Evolutionary conservation across 1,140 invertebrate genomes (phyloP).

Genomic region (Drosophila sucinea): DNA sequence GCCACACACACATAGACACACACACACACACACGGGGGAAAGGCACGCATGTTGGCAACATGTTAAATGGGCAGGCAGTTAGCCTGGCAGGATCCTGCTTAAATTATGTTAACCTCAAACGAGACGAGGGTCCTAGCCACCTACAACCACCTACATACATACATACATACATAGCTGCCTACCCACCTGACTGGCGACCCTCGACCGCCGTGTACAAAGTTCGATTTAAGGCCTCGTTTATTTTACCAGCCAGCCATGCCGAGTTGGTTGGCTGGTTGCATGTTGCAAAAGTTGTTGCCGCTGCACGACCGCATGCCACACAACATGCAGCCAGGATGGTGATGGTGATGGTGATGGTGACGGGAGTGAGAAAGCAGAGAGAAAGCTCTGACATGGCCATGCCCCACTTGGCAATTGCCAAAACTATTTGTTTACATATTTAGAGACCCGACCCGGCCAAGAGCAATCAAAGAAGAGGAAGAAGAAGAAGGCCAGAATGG

Average conservation of each 20-base stretch:
- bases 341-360: constrained; percentile 5
- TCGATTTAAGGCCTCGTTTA: constrained; percentile 82
- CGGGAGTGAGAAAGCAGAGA: not conserved
- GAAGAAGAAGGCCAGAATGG: constrained; percentile 42
- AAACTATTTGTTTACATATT: constrained; percentile 83
- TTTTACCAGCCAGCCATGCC: constrained; percentile 52
- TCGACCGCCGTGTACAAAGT: constrained; percentile 63
- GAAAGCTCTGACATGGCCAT: constrained; percentile 60
- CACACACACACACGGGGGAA: not conserved
- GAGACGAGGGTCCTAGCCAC: constrained; percentile 52
- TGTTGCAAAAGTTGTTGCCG: constrained; percentile 78
- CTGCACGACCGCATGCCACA: constrained; percentile 78
- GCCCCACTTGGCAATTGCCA: constrained; percentile 81
- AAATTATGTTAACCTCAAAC: constrained; percentile 82
- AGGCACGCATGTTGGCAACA: constrained; percentile 65
- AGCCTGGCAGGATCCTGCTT: constrained; percentile 37
- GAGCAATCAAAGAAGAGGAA: constrained; percentile 51
- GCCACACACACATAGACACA: constrained; percentile 52
- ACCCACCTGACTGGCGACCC: not conserved
- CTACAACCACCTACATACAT: constrained; percentile 24
- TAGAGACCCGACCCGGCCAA: constrained; percentile 55
- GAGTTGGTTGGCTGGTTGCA: constrained; percentile 63
- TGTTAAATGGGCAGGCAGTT: constrained; percentile 73
- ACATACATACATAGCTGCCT: constrained; percentile 6
- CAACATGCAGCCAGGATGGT: constrained; percentile 63